Base-by-base conservation (phyloP, 2,113 vertebrate species). In the Orientallactaga bullata region DNA sequence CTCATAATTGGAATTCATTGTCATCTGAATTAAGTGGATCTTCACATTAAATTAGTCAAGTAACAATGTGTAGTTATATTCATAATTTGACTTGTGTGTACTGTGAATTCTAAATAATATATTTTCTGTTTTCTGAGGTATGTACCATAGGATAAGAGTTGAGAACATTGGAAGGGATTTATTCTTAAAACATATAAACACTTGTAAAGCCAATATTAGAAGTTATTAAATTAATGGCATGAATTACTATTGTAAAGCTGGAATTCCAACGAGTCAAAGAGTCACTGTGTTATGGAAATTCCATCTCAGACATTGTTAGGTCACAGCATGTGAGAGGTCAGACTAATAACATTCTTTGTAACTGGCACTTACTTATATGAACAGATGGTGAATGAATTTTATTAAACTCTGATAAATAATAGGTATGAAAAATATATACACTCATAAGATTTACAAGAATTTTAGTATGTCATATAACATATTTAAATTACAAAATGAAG, bases 251-350 rank as follows among this genome's bases (percentile, higher is more conserved):
- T 96, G 76, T 85, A 93, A 91, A 89, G 47, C 35, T 85, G 42
- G 63, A 91, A 95, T 96, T 96, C 80, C 95, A 91, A 97, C 94
- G 51, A 80, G 72, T 72, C 85, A 84, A 91, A 96, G 76, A 96
- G 88, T 60, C 21, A 79, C 20, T 91, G 89, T 95, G 47, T 47
- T 90, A 0, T 0, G 80, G 78, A 95, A 72, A 91, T 95, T 94
- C 92, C 0, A 5, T 90, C 85, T 96, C 93, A 91, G 94, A 35
- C 47, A 94, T 97, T 88, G 55, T 82, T 82, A 92, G 90, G 93
- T 96, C 95, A 97, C 74, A 86, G 87, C 84, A 92, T 85, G 42
- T 96, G 95, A 95, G 81, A 96, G 95, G 95, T 96, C 97, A 96
- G 79, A 58, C 69, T 96, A 94, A 97, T 96, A 94, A 83, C 42